Evolutionary conservation across 2,113 vertebrate species (phyloP), one percentile per base, ranked within the genome.

Genomic region (Sorex fumeus): DNA sequence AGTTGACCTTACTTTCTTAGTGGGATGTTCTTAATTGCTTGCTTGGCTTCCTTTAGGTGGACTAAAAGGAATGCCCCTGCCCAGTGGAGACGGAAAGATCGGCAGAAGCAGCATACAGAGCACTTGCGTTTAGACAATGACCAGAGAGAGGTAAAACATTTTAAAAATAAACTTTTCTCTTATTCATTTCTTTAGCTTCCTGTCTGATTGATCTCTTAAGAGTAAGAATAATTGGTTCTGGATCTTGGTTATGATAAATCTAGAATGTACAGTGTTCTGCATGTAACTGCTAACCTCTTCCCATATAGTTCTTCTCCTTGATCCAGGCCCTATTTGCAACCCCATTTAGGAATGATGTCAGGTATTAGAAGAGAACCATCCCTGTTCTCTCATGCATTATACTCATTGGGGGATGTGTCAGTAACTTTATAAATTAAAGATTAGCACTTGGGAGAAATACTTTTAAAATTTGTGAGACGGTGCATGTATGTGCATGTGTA

Each of bases 121-220:
- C 99, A 99, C 96, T 97, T 99, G 84, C 99, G 99, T 93, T 98
- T 99, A 94, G 99, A 99, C 96, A 99, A 99, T 84, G 99, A 99
- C 97, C 99, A 99, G 98, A 98, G 99, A 98, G 99, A 99, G 98
- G 99, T 99, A 96, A 98, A 94, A 95, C 80, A 82, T 13, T 92
- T 96, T 66, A 66, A 36, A 80, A 30, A 28, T 83, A 3, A 2
- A 50, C 32, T 62, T 3, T 34, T 7, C 16, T 95, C 62, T 70
- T 78, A 83, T 36, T 28, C 53, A 11, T 34, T 64, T 84, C 71
- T 7, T 57, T 79, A 27, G 6, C 36, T 16, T 82, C 60, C 79
- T 79, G 2, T 90, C 32, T 91, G 36, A 88, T 74, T 88, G 13
- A 81, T 50, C 8, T 90, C 13, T 90, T 30, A 40, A 45, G 84